These are phyloP conservation scores for Antheraea assamensis DNA, from an alignment of 2,888 invertebrate genomes.

Conservation along the genomic window DNA sequence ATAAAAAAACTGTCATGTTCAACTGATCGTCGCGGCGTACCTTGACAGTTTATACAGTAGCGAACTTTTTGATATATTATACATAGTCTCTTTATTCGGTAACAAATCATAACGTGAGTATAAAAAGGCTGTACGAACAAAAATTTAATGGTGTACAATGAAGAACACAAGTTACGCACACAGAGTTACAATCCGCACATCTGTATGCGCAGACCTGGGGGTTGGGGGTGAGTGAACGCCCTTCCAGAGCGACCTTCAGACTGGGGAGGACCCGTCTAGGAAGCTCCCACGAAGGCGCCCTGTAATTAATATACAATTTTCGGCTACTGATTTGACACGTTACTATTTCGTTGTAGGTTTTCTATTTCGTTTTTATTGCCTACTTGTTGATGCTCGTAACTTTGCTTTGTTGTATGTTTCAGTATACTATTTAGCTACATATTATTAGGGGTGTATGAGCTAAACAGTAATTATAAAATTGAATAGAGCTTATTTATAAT, in stretches of 20 bases:
- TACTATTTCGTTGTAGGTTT: constrained; percentile 13
- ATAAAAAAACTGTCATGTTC: not conserved
- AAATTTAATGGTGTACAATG: not conserved
- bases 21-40: not conserved
- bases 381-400: not conserved
- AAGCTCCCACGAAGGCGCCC: constrained; percentile 43
- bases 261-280: constrained; percentile 62
- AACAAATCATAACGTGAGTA: not conserved
- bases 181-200: not conserved
- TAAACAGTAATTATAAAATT: too few relatives aligned
- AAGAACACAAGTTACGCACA: constrained; percentile 21
- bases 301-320: constrained; percentile 24
- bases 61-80: not conserved
- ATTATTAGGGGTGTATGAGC: too few relatives aligned
- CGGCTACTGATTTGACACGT: constrained; percentile 17
- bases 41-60: not conserved
- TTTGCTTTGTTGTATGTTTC: not conserved
- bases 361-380: not conserved
- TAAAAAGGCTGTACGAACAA: not conserved
- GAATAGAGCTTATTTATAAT: too few relatives aligned
- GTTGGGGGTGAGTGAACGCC: constrained; percentile 63
- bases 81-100: not conserved
- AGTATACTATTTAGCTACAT: too few relatives aligned
- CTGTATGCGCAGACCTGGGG: constrained; percentile 24
- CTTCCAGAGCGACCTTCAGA: constrained; percentile 74